Percentiles rank a stretch among this genome's conserved stretches.
Evolutionary conservation across 1,140 invertebrate species (phyloP).

Genomic region (Rhagoletis pomonella): DNA sequence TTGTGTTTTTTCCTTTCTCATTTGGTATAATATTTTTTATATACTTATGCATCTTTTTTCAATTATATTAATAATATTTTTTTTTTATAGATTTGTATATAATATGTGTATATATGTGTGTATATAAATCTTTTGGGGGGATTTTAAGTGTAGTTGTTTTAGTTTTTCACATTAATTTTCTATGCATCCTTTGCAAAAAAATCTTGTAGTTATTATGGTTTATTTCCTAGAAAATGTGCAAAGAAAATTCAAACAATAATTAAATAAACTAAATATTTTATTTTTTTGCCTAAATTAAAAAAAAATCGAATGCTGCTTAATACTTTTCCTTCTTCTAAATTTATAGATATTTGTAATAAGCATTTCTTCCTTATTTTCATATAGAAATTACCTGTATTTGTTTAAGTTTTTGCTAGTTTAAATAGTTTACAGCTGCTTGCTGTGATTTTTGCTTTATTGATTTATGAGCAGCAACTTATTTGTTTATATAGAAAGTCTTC

Average conservation of each 20-base stretch:
- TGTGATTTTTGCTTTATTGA: background rate
- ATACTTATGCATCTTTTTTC: background rate
- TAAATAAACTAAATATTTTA: slow-evolving; percentile 2
- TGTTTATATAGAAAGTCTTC: slow-evolving; percentile 27
- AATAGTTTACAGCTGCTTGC: background rate
- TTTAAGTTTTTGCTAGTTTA: slow-evolving; percentile 36
- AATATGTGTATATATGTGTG: slow-evolving; percentile 52
- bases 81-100: slow-evolving; percentile 49
- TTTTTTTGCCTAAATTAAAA: slow-evolving; percentile 30
- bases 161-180: slow-evolving; percentile 29
- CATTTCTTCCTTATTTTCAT: slow-evolving; percentile 19
- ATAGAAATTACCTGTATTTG: slow-evolving; percentile 47
- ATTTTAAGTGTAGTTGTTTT: slow-evolving; percentile 41
- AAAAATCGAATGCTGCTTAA: too few species aligned
- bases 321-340: background rate
- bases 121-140: slow-evolving; percentile 48
- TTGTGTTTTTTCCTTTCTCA: slow-evolving; percentile 29
- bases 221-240: slow-evolving; percentile 14
- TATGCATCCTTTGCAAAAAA: slow-evolving; percentile 59
- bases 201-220: slow-evolving; percentile 56
- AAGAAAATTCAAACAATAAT: slow-evolving; percentile 43
- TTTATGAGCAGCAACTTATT: slow-evolving; percentile 52
- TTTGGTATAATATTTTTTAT: slow-evolving; percentile 47
- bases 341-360: slow-evolving; percentile 26
- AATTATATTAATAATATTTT: slow-evolving; percentile 44